Base-by-base conservation (phyloP, 2,888 invertebrate genomes). In the Autographa gamma region DNA sequence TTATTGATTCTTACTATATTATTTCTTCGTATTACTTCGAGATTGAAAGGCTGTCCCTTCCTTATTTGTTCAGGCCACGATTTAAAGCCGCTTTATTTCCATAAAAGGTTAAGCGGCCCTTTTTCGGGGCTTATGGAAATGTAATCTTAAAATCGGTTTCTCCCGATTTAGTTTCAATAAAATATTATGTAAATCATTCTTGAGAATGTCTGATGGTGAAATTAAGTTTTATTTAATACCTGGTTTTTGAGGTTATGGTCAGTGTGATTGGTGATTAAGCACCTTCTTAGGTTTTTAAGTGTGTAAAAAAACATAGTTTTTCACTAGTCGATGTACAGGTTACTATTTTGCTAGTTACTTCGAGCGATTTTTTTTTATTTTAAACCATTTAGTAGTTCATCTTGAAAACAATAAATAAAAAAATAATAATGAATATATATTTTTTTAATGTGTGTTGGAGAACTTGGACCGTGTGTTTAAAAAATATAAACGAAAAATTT, bases 1-100 rank as follows among this genome's bases (percentile, higher is more conserved):
- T 70, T 65, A 70, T 76, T 76, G 76, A 71, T 63, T 63, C 71
- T 18, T 66, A 52, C 59, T 60, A 62, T 76, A 69, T 77, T 80
- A 79, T 80, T 69, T 69, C 63, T 72, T 62, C 66, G 69, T 64
- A 66, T 71, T 77, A 67, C 63, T 71, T 62, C 67, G 64, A 65
- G 54, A 65, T 54, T 14, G 38, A 60, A 66, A 63, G 74, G 67
- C 83, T 73, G 83, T 76, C 84, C 84, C 76, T 85, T 82, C 81
- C 76, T 77, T 87, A 87, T 88, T 88, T 88, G 88, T 88, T 86
- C 84, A 87, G 86, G 80, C 82, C 79, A 83, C 85, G 85, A 81
- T 88, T 88, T 84, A 87, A 82, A 79, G 73, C 70, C 76, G 69
- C 69, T 83, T 80, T 86, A 87, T 89, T 89, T 83, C 83, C 88